phyloP scores from a whole-genome alignment of 2,888 invertebrate genomes.

The Lochmaea crataegi region DNA sequence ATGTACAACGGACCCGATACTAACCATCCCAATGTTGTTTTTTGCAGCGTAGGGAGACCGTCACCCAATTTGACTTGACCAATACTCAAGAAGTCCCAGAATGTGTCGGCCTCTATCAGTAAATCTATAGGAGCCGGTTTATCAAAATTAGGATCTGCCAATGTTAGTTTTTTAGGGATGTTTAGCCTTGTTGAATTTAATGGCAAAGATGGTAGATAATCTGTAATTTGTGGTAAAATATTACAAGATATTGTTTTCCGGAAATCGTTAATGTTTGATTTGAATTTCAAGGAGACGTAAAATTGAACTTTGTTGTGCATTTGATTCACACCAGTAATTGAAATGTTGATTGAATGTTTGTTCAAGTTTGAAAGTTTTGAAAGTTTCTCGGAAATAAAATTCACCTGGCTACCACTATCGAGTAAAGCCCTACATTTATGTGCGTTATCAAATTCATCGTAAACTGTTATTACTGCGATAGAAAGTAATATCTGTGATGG shows the following conservation, averaged over 20 bases:
- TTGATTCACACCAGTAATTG: neutral
- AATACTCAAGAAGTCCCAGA: slow-evolving; percentile 2
- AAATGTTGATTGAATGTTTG: slow-evolving; percentile 18
- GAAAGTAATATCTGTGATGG: neutral
- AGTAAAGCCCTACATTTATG: slow-evolving; percentile 6
- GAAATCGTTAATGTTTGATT: neutral
- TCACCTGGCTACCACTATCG: slow-evolving; percentile 19
- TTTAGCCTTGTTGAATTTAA: neutral
- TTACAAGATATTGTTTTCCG: neutral
- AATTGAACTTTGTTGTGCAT: neutral
- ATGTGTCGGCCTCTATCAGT: slow-evolving; percentile 17
- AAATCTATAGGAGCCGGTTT: slow-evolving; percentile 4
- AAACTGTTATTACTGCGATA: neutral
- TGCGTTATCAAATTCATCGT: neutral
- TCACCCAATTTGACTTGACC: slow-evolving; percentile 18
- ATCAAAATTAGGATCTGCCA: slow-evolving; percentile 13
- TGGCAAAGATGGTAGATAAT: neutral
- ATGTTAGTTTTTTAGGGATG: slow-evolving; percentile 9
- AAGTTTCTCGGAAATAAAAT: slow-evolving; percentile 21
- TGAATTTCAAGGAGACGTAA: neutral
- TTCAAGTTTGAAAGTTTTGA: neutral
- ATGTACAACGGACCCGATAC: neutral
- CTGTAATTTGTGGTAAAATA: neutral
- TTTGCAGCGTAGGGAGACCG: slow-evolving; percentile 11
- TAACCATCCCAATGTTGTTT: slow-evolving; percentile 7